Conservation (phyloP, 92 coral and sea anemone genomes). For the Umimayanthus chanpuru region DNA sequence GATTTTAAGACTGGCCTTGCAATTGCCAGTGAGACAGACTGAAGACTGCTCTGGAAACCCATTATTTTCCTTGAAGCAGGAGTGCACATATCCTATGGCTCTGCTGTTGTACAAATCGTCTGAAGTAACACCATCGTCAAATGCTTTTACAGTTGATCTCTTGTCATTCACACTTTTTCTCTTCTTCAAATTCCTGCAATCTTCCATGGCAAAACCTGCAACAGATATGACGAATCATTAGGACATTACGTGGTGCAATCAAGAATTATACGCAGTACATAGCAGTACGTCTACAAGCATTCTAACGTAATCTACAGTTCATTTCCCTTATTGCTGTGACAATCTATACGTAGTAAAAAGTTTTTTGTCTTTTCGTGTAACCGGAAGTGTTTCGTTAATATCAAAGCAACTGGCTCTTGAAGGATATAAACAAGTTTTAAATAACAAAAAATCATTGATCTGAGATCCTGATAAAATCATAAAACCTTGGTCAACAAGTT, state of each 20-base stretch:
- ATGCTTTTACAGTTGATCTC: neutral
- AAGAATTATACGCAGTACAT: neutral
- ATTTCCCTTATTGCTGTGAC: neutral
- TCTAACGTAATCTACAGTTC: neutral
- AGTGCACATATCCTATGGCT: constrained; percentile 62
- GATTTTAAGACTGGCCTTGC: constrained; percentile 59
- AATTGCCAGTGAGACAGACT: constrained; percentile 57
- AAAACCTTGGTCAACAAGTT: neutral
- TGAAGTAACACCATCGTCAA: neutral
- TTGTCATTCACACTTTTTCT: constrained; percentile 21
- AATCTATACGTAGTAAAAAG: neutral
- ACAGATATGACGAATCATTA: neutral
- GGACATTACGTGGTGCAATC: too few species aligned
- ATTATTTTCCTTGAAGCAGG: constrained; percentile 74
- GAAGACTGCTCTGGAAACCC: constrained; percentile 73
- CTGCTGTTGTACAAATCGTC: constrained; percentile 12
- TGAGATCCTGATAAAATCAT: neutral
- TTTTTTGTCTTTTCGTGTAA: constrained; percentile 12
- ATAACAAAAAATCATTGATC: too few species aligned
- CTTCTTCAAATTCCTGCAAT: constrained; percentile 16
- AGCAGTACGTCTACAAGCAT: neutral
- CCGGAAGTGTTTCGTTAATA: constrained; percentile 34
- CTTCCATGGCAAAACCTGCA: constrained; percentile 18
- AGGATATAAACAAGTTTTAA: constrained; percentile 15
- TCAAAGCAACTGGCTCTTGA: constrained; percentile 17